These are phyloP conservation scores for Idaea straminata DNA, from an alignment of 2,888 invertebrate species.

Conservation along the genomic window DNA sequence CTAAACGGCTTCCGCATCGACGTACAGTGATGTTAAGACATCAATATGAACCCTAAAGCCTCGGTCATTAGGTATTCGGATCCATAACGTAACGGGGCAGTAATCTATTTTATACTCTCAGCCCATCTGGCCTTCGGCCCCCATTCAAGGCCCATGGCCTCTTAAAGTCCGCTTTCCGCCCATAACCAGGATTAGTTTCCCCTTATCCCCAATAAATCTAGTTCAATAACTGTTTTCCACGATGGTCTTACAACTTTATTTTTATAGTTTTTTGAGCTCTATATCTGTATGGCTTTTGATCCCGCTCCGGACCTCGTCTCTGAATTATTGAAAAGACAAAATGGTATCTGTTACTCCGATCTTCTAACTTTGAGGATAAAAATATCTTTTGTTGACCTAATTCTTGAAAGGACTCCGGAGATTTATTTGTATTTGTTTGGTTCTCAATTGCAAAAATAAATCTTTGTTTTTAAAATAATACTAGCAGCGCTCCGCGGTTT, in stretches of 20 bases:
- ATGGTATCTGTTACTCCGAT: conserved; percentile 16
- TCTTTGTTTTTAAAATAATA: not conserved
- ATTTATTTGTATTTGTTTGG: conserved; percentile 10
- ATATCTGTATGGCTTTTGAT: conserved; percentile 33
- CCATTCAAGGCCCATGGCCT: conserved; percentile 24
- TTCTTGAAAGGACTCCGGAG: conserved; percentile 6
- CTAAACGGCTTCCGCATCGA: conserved; percentile 6
- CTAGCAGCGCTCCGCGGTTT: not conserved
- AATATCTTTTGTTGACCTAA: conserved; percentile 18
- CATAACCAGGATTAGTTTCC: conserved; percentile 33
- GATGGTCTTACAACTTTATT: conserved; percentile 35
- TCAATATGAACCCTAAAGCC: conserved; percentile 27
- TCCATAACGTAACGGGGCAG: conserved; percentile 28
- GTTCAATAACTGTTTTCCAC: conserved; percentile 39
- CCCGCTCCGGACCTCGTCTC: conserved; percentile 25
- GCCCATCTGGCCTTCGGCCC: conserved; percentile 28
- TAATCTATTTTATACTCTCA: conserved; percentile 33
- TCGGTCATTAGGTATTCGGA: conserved; percentile 30
- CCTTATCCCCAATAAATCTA: conserved; percentile 39
- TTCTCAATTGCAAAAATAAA: not conserved
- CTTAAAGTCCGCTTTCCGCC: conserved; percentile 29
- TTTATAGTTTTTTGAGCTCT: conserved; percentile 42
- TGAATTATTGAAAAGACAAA: conserved; percentile 31
- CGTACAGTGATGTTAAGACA: conserved; percentile 20
- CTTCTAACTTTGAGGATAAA: conserved; percentile 10